Percentiles rank a stretch among this genome's conserved stretches.
These are phyloP conservation scores for Hermaeophaga mercurialis DNA, from an alignment of 2,888 invertebrate species.

Conservation along the genomic window DNA sequence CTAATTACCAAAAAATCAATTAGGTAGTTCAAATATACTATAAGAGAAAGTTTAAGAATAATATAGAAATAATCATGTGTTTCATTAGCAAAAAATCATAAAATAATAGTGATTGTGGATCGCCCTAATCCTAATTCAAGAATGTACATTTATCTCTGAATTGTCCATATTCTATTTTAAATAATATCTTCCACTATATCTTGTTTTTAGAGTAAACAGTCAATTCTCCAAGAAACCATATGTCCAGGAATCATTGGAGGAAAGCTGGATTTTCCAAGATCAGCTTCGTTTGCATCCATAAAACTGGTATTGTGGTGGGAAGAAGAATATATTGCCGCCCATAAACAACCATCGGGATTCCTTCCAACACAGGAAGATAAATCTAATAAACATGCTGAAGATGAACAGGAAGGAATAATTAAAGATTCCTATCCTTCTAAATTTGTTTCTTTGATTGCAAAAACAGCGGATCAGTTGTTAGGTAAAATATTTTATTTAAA, in stretches of 20 bases:
- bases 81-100: no score
- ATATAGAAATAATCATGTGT: no score
- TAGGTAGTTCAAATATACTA: no score
- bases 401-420: slow-evolving; percentile 64
- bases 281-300: slow-evolving; percentile 82
- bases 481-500: slow-evolving; percentile 54
- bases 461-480: slow-evolving; percentile 73
- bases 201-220: slow-evolving; percentile 49
- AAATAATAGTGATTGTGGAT: no score
- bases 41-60: no score
- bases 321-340: slow-evolving; percentile 79
- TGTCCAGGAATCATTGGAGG: slow-evolving; percentile 83
- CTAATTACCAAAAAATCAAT: no score
- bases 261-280: slow-evolving; percentile 79
- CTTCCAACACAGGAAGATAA: slow-evolving; percentile 55
- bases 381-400: slow-evolving; percentile 55
- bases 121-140: no score
- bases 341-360: slow-evolving; percentile 68
- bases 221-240: slow-evolving; percentile 75
- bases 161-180: no score
- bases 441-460: slow-evolving; percentile 72
- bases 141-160: no score
- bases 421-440: slow-evolving; percentile 79
- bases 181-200: no score
- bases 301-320: slow-evolving; percentile 88